Base-by-base conservation (phyloP, 2,888 invertebrate species). In the Neria commutata region DNA sequence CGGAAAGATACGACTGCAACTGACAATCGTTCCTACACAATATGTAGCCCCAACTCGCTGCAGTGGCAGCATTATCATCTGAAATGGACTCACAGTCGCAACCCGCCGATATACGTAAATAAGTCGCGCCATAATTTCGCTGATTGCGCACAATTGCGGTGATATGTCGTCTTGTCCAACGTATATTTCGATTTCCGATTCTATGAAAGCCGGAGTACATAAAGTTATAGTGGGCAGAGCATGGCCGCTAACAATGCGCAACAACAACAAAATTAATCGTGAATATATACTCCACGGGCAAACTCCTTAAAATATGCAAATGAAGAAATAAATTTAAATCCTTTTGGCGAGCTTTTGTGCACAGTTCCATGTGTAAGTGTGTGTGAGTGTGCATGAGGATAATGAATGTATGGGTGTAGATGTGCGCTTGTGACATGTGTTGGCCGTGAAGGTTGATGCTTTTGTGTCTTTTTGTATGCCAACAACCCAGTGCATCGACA, bases 271-370 rank as follows among this genome's bases (percentile, higher is more conserved):
- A 48, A 37, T 66, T 67, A 66, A 71, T 71, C 69, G 72, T 70
- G 68, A 64, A 64, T 64, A 76, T 74, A 73, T 76, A 76, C 72
- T 65, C 68, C 66, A 66, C 56, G 67, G n/a, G 69, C 66, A 66
- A 72, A 76, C 77, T 80, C 74, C 80, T 77, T 80, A 80, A 80
- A 80, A 80, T 81, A 80, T 80, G 80, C 77, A 80, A 80, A 81
- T 80, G 78, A 81, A 80, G 80, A 81, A 78, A 80, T 80, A 80
- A 80, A 80, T 80, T 78, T 80, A 69, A 73, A 74, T 77, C 73
- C 75, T 73, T 76, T 61, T 72, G 61, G 46, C 53, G 25, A 16
- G 8, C 50, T 58, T 64, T 70, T 68, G 63, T 62, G 42, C 19
- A 42, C 21, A 19, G 3, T 42, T 29, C 6, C 29, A 29, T 29